Percentiles rank a stretch among this genome's conserved stretches.
These are phyloP conservation scores for Lypha dubia DNA, from an alignment of 2,888 invertebrate genomes.

Conservation along the genomic window DNA sequence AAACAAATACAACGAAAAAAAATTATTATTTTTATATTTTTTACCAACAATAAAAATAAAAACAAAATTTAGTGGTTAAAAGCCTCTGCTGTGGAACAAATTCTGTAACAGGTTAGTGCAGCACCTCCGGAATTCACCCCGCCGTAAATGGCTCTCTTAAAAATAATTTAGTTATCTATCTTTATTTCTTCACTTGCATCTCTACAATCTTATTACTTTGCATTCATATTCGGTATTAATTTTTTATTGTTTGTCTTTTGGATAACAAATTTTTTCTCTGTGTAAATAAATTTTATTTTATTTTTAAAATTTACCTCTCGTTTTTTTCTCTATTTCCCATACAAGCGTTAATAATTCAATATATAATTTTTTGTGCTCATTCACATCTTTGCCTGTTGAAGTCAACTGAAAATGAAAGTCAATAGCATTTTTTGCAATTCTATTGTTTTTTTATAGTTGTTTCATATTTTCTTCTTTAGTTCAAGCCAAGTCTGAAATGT, in stretches of 20 bases:
- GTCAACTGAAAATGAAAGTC: constrained; percentile 64
- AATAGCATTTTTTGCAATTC: constrained; percentile 44
- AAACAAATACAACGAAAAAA: not conserved
- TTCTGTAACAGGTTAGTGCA: too few species aligned
- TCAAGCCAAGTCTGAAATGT: constrained; percentile 14
- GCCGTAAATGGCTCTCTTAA: too few species aligned
- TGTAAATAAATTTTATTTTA: constrained; percentile 17
- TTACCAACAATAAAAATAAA: too few species aligned
- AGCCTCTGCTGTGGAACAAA: too few species aligned
- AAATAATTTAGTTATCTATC: too few species aligned
- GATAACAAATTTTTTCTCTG: constrained; percentile 3
- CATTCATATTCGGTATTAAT: too few species aligned
- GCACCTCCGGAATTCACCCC: too few species aligned
- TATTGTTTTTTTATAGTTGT: constrained; percentile 4
- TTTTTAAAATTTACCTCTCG: constrained; percentile 6
- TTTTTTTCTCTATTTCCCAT: constrained; percentile 30
- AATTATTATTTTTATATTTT: not conserved
- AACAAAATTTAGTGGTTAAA: too few species aligned
- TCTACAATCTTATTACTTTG: too few species aligned
- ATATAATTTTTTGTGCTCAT: constrained; percentile 10
- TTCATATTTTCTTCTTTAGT: not conserved
- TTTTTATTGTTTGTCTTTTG: not conserved
- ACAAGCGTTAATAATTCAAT: constrained; percentile 38
- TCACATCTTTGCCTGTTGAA: constrained; percentile 3
- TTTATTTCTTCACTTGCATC: too few species aligned